Base-by-base conservation (phyloP, 2,113 vertebrate genomes). In the Tychaedon coryphoeus region DNA sequence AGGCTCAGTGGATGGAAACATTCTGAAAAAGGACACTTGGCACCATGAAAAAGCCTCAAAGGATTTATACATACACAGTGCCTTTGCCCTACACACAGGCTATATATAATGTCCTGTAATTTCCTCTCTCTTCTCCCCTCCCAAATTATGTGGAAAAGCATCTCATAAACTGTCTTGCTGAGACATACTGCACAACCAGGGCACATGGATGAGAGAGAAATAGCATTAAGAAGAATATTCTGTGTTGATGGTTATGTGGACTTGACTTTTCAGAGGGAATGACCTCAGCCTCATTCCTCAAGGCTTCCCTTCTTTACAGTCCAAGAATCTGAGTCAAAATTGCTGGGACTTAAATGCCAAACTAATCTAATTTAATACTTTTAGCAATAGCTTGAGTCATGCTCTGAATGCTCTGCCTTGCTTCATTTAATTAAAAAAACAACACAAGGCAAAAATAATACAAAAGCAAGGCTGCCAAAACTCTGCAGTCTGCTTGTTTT, bases 331-430 rank as follows among this genome's bases (percentile, higher is more conserved):
- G 88, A 96, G 86, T 97, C 76, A 94, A 96, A 97, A 93, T 95
- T 94, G 50, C 79, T 3, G 12, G 51, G 94, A 87, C 93, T 94
- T 93, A 90, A 90, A 95, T 97, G 85, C 88, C 89, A 97, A 96
- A 95, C 60, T 95, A 97, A 97, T 97, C 57, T 97, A 91, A 94
- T 95, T 97, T 97, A 95, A 95, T 95, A 92, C 85, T 96, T 96
- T 96, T 93, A 97, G 94, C 89, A 95, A 94, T 90, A 90, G 62
- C 73, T 81, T 94, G 92, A 96, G 86, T 97, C 95, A 95, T 93
- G 48, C 64, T 95, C 73, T 94, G 65, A 86, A 78, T 95, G 84
- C 80, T 97, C 90, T 94, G 90, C 43, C 54, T 96, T 95, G 94
- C 72, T 92, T 96, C 95, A 88, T 95, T 98, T 96, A 88, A 97